phyloP scores from a whole-genome alignment of 2,113 vertebrate species.

The Salvelinus sp. region DNA sequence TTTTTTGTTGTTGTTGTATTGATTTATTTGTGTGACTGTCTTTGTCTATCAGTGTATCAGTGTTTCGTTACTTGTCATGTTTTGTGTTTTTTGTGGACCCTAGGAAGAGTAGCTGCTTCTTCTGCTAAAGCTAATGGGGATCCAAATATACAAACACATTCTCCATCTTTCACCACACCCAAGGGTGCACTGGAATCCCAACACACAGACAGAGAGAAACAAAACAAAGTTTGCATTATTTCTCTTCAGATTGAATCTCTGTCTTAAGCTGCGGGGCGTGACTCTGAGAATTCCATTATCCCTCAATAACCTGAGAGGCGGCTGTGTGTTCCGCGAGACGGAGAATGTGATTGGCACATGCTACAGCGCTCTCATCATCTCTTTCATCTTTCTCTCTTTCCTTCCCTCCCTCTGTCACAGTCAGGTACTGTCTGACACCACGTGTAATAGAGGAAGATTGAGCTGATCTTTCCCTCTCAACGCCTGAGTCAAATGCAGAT shows the following conservation, averaged over 20 bases:
- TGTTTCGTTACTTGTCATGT: too few species aligned
- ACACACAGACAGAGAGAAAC: conserved; percentile 18
- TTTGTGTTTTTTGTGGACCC: too few species aligned
- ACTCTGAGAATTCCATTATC: conserved; percentile 68
- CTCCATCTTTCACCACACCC: conserved; percentile 39
- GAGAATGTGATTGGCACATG: conserved; percentile 60
- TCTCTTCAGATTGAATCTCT: conserved; percentile 57
- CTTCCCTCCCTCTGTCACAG: conserved; percentile 45
- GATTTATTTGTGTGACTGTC: too few species aligned
- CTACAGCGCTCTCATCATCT: conserved; percentile 57
- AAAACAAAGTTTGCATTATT: conserved; percentile 58
- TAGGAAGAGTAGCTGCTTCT: too few species aligned
- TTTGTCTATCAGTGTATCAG: too few species aligned
- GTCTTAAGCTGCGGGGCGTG: conserved; percentile 56
- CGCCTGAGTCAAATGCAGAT: conserved; percentile 36
- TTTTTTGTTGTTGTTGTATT: too few species aligned
- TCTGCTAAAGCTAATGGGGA: too few species aligned
- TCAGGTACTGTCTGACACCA: conserved; percentile 50
- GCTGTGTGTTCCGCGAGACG: conserved; percentile 57
- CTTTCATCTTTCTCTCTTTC: conserved; percentile 21
- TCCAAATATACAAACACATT: not conserved
- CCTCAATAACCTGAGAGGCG: conserved; percentile 64
- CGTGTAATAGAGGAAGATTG: conserved; percentile 47
- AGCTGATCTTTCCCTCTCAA: conserved; percentile 54
- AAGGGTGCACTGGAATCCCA: conserved; percentile 20